These are phyloP conservation scores for Tokudaia tokunoshimensis DNA, from an alignment of 2,797 vertebrate genomes.

Conservation along the genomic window DNA sequence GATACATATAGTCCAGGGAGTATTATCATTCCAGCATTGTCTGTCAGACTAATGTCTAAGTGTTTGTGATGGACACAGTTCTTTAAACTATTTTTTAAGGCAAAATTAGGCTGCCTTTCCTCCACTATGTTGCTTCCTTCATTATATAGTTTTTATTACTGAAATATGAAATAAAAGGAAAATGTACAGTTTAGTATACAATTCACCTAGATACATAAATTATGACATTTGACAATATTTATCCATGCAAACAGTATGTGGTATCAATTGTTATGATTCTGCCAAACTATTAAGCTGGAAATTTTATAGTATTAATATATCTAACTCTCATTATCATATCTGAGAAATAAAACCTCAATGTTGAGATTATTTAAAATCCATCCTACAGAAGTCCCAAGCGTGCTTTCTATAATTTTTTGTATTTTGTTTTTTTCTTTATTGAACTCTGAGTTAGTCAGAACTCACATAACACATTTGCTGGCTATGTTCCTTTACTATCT, in stretches of 20 bases:
- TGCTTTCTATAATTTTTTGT: background rate
- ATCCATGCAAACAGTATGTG: background rate
- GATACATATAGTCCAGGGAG: background rate
- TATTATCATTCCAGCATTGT: background rate
- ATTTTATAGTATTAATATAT: background rate
- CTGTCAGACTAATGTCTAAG: background rate
- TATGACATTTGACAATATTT: slow-evolving; percentile 30
- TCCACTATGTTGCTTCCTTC: background rate
- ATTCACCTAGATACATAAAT: slow-evolving; percentile 15
- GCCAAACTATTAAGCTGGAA: background rate
- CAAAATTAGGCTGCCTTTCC: background rate
- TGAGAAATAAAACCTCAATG: slow-evolving; percentile 30
- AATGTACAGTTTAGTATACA: background rate
- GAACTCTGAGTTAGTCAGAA: background rate
- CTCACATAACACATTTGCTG: background rate
- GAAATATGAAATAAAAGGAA: slow-evolving; percentile 53
- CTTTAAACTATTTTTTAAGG: background rate
- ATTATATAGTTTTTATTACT: background rate
- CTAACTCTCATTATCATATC: background rate
- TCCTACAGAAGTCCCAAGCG: background rate
- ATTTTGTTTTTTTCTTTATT: background rate
- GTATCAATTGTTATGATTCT: slow-evolving; percentile 11
- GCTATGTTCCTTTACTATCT: background rate
- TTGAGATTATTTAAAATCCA: background rate
- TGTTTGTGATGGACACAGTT: background rate